Percentiles rank a stretch among this genome's conserved stretches.
Conservation (phyloP, 2,888 invertebrate genomes). For the Heliconius aoede region DNA sequence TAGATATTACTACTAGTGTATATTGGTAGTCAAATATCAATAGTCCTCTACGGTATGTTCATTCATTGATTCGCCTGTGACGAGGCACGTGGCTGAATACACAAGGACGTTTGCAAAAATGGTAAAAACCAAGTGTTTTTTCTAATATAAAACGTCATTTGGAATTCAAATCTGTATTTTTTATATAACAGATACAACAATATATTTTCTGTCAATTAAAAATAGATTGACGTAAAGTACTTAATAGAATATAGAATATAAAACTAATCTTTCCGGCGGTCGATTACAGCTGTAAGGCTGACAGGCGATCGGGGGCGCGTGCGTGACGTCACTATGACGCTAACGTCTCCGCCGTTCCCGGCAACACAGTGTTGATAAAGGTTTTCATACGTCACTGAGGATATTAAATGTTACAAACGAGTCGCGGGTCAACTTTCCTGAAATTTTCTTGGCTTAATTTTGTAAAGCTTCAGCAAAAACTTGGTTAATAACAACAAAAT, state of each 20-base stretch:
- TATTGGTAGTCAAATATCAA: constrained; percentile 12
- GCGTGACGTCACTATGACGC: constrained; percentile 45
- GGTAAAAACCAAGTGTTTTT: not conserved
- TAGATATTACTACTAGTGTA: not conserved
- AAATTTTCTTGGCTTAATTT: not conserved
- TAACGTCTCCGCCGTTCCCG: constrained; percentile 30
- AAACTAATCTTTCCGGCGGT: constrained; percentile 20
- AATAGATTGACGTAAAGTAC: not conserved
- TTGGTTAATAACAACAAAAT: not conserved
- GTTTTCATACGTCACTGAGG: constrained; percentile 25
- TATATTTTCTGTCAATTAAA: not conserved
- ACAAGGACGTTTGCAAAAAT: constrained; percentile 11
- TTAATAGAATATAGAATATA: not conserved
- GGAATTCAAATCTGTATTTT: not conserved
- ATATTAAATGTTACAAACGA: constrained; percentile 1
- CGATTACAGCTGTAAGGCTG: constrained; percentile 39
- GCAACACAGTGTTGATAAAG: constrained; percentile 27
- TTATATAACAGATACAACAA: not conserved
- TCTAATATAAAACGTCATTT: not conserved
- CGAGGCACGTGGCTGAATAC: constrained; percentile 7
- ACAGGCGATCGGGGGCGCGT: constrained; percentile 27
- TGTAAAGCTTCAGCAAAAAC: not conserved
- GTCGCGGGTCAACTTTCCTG: not conserved
- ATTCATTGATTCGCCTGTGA: constrained; percentile 14
- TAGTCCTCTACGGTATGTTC: constrained; percentile 8